Evolutionary conservation across 37 sponge, comb jelly and placozoan species (phyloP).

Genomic region (Ianthella basta): DNA sequence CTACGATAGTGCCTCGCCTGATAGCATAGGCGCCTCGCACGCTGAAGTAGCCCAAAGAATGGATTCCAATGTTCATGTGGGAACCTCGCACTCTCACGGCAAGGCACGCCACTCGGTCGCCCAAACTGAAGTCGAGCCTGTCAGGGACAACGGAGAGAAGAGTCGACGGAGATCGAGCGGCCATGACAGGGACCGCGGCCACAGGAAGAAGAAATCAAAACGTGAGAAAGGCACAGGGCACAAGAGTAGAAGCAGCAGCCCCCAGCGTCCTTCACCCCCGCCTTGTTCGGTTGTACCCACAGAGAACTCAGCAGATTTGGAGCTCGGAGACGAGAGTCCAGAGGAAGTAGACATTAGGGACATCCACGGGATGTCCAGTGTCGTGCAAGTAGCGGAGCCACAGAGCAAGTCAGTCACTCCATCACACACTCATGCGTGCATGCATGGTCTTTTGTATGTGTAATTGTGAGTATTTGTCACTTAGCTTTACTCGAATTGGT

Average conservation of each 20-base stretch:
- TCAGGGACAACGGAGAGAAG: not conserved
- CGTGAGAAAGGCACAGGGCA: not conserved
- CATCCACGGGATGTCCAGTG: slow-evolving; percentile 2
- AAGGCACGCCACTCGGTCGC: not conserved
- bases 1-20: slow-evolving; percentile 20
- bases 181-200: not conserved
- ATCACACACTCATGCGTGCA: too few species aligned
- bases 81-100: not conserved
- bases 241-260: slow-evolving; percentile 12
- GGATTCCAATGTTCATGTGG: not conserved
- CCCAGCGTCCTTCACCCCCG: not conserved
- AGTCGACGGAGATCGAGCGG: slow-evolving; percentile 1
- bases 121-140: not conserved
- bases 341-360: slow-evolving; percentile 22
- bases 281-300: too few species aligned
- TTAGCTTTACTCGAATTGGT: too few species aligned
- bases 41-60: not conserved
- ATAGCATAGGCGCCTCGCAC: slow-evolving; percentile 11
- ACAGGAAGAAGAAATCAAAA: slow-evolving; percentile 14
- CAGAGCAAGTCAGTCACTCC: too few species aligned
- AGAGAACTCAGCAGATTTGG: not conserved
- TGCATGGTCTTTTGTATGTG: too few species aligned
- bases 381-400: not conserved
- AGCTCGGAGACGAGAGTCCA: slow-evolving; percentile 22
- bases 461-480: too few species aligned